Base-by-base conservation (phyloP, 2,113 vertebrate genomes). In the Ceratotherium simum region DNA sequence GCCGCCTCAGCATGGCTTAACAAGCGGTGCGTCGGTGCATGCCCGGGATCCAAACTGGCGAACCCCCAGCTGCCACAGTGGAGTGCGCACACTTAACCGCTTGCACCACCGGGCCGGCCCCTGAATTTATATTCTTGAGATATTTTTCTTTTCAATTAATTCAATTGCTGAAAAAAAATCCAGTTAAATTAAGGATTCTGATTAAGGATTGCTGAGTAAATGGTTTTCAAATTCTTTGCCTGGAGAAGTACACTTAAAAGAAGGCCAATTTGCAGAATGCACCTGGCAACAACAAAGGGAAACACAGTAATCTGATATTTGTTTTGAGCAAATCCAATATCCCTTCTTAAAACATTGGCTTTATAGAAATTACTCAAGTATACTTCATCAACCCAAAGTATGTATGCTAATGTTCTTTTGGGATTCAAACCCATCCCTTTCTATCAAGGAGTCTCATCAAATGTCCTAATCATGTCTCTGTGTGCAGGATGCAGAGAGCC, bases 301-400 rank as follows among this genome's bases (percentile, higher is more conserved):
- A 98, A 90, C 85, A n/a, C 27, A 64, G 51, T 90, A 36, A 72
- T 84, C 88, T 67, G 36, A 42, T 86, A 56, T 56, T 90, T 96
- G 89, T 39, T 51, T 84, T 73, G 46, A 87, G n/a, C 84, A 67
- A 69, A 87, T 79, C 76, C 60, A 94, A 94, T 80, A 90, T 46
- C 65, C 65, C 29, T 79, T 46, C 36, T 56, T 82, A 87, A 94
- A 94, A 51, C 36, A 75, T 0, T 83, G 87, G 46, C 87, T 91
- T 97, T 56, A 27, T 17, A 95, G 65, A 90, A 90, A 96, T 97
- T 92, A 95, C 84, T 97, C 96, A 92, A 29, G 76, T n/a, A 31
- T 17, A 72, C 84, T 65, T 97, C 96, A 96, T 94, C 93, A 67
- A 65, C 95, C 90, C 75, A 69, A 82, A 54, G 72, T 21, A 75